Percentiles rank a stretch among this genome's conserved stretches.
Evolutionary conservation across 2,888 invertebrate genomes (phyloP).

Genomic region (Tachina grossa): DNA sequence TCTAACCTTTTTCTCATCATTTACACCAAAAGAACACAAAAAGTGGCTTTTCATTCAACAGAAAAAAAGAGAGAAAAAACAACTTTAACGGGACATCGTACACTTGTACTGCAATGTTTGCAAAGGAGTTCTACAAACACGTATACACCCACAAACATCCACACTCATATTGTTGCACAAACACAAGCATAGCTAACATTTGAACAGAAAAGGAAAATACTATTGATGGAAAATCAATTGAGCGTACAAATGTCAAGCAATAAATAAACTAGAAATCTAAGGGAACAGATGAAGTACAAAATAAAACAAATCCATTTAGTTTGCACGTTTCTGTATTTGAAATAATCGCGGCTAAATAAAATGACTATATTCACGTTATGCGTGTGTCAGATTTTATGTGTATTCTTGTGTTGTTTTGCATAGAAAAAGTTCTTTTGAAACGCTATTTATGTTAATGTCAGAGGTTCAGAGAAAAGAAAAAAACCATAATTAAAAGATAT

Average conservation of each 20-base stretch:
- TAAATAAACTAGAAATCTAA: constrained; percentile 62
- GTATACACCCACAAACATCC: background rate
- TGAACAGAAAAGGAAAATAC: constrained; percentile 29
- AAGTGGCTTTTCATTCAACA: constrained; percentile 3
- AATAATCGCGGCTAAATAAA: constrained; percentile 5
- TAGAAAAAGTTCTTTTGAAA: background rate
- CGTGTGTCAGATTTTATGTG: too few species aligned
- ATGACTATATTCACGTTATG: background rate
- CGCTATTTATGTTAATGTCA: background rate
- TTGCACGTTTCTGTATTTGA: constrained; percentile 33
- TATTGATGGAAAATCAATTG: constrained; percentile 68
- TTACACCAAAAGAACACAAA: constrained; percentile 40
- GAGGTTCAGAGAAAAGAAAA: background rate
- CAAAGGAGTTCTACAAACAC: constrained; percentile 16
- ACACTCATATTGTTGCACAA: background rate
- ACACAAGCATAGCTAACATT: constrained; percentile 8
- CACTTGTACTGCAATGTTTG: constrained; percentile 52
- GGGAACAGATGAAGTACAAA: constrained; percentile 6
- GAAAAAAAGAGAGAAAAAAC: background rate
- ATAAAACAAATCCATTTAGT: constrained; percentile 30
- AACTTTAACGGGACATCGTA: constrained; percentile 66
- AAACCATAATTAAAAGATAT: too few species aligned
- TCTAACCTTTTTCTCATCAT: constrained; percentile 30
- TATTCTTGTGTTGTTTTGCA: background rate
- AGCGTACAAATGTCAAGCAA: constrained; percentile 69